Base-by-base conservation (phyloP, 1,140 invertebrate species). In the Tetramorium parvispinum region DNA sequence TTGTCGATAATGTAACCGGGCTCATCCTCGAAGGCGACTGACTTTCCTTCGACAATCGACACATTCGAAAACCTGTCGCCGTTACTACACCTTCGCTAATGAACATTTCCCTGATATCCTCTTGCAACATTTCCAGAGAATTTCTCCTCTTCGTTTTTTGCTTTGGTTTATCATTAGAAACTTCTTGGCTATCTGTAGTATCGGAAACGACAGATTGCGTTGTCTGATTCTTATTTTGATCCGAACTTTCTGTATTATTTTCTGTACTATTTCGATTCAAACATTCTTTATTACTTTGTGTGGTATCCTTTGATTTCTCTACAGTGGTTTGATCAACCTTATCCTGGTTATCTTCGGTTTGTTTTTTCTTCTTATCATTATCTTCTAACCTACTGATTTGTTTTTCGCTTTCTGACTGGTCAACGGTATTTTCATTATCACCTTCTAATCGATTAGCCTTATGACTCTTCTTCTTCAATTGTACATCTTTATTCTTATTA, bases 81-180 rank as follows among this genome's bases (percentile, higher is more conserved):
- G 93, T 93, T n/a, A 97, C 91, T 2, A 97, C 95, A 37, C 96
- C 96, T 87, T 97, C 95, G 81, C 95, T 95, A 57, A 97, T 96
- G 89, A 97, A 97, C 96, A 97, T 97, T 86, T 97, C 96, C 85
- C 96, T 95, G 55, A 97, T 96, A 89, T 97, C 97, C 85, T 97
- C 96, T 61, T 97, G 97, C 10, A 97, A 93, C 90, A 95, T 95
- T 87, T 96, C 95, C 55, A 97, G 90, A 88, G 97, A 97, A 83
- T 94, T 94, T 83, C 93, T 92, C 65, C 94, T 91, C 65, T 92
- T 93, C 1, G 85, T 91, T 66, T 92, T 94, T 6, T 76, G 40
- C 46, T 87, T 91, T 57, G 88, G 81, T 61, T 83, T 83, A 37
- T 83, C 79, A 16, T 0, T 27, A 1, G 24, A 43, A 37, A n/a